Evolutionary conservation across 2,797 vertebrate species (phyloP).

Genomic region (Carcharodon carcharias): DNA sequence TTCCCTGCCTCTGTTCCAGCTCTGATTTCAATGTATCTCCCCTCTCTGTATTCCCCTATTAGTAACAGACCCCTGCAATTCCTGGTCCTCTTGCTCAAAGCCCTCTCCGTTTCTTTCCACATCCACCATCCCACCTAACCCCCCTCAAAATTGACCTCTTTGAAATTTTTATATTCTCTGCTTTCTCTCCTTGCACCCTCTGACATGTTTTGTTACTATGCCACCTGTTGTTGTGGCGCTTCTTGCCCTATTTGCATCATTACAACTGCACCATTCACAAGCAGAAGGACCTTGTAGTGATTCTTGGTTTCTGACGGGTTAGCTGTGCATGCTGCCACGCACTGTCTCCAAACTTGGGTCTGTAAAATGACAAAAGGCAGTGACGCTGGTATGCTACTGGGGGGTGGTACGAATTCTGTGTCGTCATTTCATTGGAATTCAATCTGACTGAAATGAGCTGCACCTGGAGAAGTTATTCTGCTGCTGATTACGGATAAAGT

Average conservation of each 20-base stretch:
- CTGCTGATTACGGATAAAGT: neutral
- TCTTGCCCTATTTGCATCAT: neutral
- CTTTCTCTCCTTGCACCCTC: neutral
- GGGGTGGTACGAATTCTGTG: neutral
- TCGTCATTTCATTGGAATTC: neutral
- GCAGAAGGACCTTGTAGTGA: neutral
- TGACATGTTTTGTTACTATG: neutral
- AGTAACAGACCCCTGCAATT: neutral
- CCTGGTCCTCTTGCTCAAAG: neutral
- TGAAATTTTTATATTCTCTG: neutral
- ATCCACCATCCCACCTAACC: neutral
- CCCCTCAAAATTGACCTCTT: neutral
- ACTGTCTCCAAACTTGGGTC: neutral
- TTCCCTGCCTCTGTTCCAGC: neutral
- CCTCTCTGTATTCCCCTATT: neutral
- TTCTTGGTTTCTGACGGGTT: neutral
- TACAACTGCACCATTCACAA: neutral
- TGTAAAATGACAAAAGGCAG: neutral
- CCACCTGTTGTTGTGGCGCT: neutral
- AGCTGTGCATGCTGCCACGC: neutral
- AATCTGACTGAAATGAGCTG: neutral
- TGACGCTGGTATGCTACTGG: neutral
- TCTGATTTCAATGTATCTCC: neutral
- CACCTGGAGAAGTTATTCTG: constrained; percentile 18
- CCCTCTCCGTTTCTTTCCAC: neutral